These are phyloP conservation scores for Carapus acus DNA, from an alignment of 2,797 vertebrate genomes.

Conservation along the genomic window DNA sequence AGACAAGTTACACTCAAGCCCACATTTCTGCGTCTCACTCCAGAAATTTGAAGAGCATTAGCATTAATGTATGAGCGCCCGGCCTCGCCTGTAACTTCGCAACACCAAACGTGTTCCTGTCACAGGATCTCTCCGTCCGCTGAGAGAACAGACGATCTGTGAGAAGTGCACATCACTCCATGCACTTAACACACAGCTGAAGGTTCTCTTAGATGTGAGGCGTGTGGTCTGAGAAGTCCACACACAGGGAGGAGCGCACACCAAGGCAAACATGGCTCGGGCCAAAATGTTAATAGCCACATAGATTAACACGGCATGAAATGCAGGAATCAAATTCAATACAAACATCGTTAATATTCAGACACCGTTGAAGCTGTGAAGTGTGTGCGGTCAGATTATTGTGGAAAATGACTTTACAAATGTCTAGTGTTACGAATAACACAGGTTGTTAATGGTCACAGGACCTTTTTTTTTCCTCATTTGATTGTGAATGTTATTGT, in stretches of 20 bases:
- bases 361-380: too few relatives aligned
- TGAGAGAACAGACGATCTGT: slow-evolving; percentile 11
- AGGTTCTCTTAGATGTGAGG: slow-evolving; percentile 8
- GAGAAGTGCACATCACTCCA: neutral
- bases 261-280: slow-evolving; percentile 1
- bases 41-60: slow-evolving; percentile 20
- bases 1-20: slow-evolving; percentile 28
- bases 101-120: slow-evolving; percentile 26
- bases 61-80: slow-evolving; percentile 15
- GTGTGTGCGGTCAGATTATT: too few relatives aligned
- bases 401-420: too few relatives aligned
- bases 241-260: slow-evolving; percentile 16
- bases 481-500: too few relatives aligned
- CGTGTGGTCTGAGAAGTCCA: slow-evolving; percentile 21
- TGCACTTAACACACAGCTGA: slow-evolving; percentile 35
- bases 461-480: too few relatives aligned
- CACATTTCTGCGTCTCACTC: slow-evolving; percentile 22
- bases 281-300: neutral
- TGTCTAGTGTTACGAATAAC: too few relatives aligned
- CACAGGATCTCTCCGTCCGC: slow-evolving; percentile 15
- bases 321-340: neutral
- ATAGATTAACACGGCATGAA: slow-evolving; percentile 1
- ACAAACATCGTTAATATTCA: too few relatives aligned
- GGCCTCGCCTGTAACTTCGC: slow-evolving; percentile 18
- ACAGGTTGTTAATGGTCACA: too few relatives aligned